These are phyloP conservation scores for Drosophila leonis DNA, from an alignment of 2,888 invertebrate species.

Conservation along the genomic window DNA sequence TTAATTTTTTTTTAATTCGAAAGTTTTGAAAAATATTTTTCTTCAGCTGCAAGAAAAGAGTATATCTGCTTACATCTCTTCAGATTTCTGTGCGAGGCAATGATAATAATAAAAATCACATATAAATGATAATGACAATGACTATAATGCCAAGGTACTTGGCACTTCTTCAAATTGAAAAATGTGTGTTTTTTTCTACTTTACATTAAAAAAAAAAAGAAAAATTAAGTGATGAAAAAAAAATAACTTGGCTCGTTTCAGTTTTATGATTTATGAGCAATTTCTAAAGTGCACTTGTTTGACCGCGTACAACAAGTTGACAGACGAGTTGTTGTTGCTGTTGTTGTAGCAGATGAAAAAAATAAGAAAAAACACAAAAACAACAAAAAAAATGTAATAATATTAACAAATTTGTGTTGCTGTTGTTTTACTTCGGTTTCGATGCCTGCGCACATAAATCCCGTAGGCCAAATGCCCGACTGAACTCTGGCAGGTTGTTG, in stretches of 20 bases:
- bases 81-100: slow-evolving; percentile 15
- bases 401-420: slow-evolving; percentile 67
- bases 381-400: slow-evolving; percentile 62
- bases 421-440: slow-evolving; percentile 50
- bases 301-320: slow-evolving; percentile 79
- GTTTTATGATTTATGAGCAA: slow-evolving; percentile 80
- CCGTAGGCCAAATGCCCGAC: slow-evolving; percentile 48
- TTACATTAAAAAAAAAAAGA: slow-evolving; percentile 10
- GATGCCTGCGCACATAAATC: slow-evolving; percentile 42
- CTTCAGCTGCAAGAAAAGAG: background rate
- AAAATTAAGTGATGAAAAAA: slow-evolving; percentile 30
- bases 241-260: slow-evolving; percentile 55
- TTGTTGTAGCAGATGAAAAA: slow-evolving; percentile 41
- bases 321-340: slow-evolving; percentile 54
- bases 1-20: too few species aligned
- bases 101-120: slow-evolving; percentile 47
- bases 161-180: slow-evolving; percentile 71
- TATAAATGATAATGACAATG: slow-evolving; percentile 57
- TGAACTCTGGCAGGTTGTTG: slow-evolving; percentile 37
- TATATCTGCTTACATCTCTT: background rate
- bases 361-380: slow-evolving; percentile 60
- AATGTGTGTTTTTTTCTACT: slow-evolving; percentile 15
- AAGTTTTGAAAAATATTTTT: background rate
- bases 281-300: slow-evolving; percentile 83
- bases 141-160: slow-evolving; percentile 66